phyloP scores from a whole-genome alignment of 1,140 invertebrate genomes.

The Listronotus bonariensis region DNA sequence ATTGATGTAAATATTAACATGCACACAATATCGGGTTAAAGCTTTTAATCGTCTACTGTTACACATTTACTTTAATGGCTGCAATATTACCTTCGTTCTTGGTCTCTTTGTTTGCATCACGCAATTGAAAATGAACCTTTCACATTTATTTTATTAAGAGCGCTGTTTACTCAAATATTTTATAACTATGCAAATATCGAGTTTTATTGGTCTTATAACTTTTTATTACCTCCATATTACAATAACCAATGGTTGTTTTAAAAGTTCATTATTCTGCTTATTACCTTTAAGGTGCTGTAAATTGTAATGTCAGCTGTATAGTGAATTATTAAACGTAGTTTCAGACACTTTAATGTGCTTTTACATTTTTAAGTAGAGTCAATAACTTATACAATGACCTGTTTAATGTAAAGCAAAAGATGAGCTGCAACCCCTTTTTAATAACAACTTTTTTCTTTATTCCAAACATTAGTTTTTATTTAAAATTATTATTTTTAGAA shows the following conservation, averaged over 20 bases:
- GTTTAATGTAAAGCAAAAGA: no score
- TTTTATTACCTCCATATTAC: background rate
- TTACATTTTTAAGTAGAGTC: no score
- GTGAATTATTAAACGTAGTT: no score
- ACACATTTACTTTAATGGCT: conserved; percentile 31
- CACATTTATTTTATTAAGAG: conserved; percentile 15
- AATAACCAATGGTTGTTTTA: background rate
- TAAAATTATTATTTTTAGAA: no score
- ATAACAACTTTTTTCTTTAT: no score
- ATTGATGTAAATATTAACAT: conserved; percentile 31
- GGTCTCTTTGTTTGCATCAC: conserved; percentile 25
- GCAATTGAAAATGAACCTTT: conserved; percentile 16
- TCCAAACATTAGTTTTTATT: no score
- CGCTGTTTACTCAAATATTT: conserved; percentile 15
- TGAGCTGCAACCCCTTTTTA: no score
- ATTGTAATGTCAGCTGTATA: no score
- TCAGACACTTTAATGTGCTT: no score
- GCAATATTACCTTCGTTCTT: conserved; percentile 20
- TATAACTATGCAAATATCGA: conserved; percentile 6
- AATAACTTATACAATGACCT: no score
- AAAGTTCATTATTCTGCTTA: background rate
- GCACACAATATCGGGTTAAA: conserved; percentile 23
- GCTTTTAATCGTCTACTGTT: conserved; percentile 22
- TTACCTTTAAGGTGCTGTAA: no score
- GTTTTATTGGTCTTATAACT: conserved; percentile 3